These are phyloP conservation scores for Shargacucullia verbasci DNA, from an alignment of 2,888 invertebrate genomes.

Conservation along the genomic window DNA sequence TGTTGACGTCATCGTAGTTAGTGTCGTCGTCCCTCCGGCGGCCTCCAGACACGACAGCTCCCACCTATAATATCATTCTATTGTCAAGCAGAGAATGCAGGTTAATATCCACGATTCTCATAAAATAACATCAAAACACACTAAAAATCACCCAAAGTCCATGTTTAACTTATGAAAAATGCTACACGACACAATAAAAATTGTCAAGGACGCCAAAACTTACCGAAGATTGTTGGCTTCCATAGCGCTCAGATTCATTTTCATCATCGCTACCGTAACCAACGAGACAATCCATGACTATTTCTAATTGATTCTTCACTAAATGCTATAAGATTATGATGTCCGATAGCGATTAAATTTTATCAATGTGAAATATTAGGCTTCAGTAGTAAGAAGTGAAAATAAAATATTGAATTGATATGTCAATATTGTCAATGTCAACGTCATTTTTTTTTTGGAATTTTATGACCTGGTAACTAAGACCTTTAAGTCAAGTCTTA, in stretches of 20 bases:
- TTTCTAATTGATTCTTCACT: slow-evolving; percentile 14
- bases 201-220: slow-evolving; percentile 70
- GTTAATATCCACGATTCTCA: slow-evolving; percentile 79
- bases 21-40: slow-evolving; percentile 89
- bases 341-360: slow-evolving; percentile 12
- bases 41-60: slow-evolving; percentile 63
- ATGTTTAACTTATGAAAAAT: slow-evolving; percentile 7
- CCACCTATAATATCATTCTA: slow-evolving; percentile 88
- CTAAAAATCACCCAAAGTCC: slow-evolving; percentile 5
- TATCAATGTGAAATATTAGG: slow-evolving; percentile 1
- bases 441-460: too few relatives aligned
- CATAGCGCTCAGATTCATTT: slow-evolving; percentile 85
- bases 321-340: background rate
- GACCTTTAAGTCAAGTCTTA: too few relatives aligned
- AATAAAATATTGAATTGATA: background rate
- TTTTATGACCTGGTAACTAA: too few relatives aligned
- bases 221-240: slow-evolving; percentile 74
- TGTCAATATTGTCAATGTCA: too few relatives aligned
- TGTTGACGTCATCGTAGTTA: slow-evolving; percentile 93
- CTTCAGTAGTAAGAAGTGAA: background rate
- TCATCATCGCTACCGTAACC: slow-evolving; percentile 95
- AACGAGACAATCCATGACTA: slow-evolving; percentile 92
- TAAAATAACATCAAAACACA: slow-evolving; percentile 29
- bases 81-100: slow-evolving; percentile 90
- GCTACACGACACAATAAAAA: slow-evolving; percentile 1